Conservation (phyloP, 2,113 vertebrate genomes). For the Terrapene triunguis region DNA sequence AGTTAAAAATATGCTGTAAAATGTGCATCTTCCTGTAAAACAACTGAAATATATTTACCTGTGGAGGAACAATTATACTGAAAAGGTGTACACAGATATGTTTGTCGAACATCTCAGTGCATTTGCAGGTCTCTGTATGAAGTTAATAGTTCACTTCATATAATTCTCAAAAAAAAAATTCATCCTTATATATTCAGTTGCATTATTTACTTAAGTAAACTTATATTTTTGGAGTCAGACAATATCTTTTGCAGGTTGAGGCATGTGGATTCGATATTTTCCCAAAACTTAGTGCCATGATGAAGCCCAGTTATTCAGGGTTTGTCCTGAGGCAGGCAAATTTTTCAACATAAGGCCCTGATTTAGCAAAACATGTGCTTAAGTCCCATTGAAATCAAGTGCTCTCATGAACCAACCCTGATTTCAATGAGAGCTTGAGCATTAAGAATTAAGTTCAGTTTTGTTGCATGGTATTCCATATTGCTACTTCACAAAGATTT, state of each 20-base stretch:
- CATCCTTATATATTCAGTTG: neutral
- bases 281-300: neutral
- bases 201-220: neutral
- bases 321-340: neutral
- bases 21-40: neutral
- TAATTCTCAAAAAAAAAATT: neutral
- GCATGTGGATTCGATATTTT: neutral
- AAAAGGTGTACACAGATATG: neutral
- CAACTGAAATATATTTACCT: neutral
- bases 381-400: neutral
- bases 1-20: neutral
- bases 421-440: neutral
- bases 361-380: neutral
- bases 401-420: neutral
- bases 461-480: fast-evolving
- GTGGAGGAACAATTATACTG: neutral
- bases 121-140: neutral
- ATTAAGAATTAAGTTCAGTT: neutral
- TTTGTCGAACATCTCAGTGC: neutral
- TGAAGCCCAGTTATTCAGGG: neutral
- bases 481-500: neutral
- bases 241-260: neutral
- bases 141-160: neutral
- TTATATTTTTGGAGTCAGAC: neutral
- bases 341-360: neutral